Conservation (phyloP, 2,797 vertebrate species). For the Aldrovandia affinis region DNA sequence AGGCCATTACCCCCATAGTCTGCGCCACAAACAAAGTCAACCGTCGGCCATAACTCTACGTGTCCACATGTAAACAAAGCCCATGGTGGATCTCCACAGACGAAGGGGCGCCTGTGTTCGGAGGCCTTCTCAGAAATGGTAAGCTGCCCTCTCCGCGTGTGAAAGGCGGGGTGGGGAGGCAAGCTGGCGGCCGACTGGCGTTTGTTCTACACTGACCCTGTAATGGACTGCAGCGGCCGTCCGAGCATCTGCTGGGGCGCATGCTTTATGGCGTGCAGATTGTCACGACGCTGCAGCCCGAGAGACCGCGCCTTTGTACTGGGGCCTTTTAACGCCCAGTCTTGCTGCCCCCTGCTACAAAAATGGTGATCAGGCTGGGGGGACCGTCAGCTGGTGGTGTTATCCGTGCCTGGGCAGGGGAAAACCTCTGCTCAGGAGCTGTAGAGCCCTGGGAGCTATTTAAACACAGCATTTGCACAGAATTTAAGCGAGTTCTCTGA, state of each 20-base stretch:
- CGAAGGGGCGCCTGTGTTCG: not conserved
- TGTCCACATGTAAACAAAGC: not conserved
- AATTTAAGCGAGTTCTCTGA: too few species aligned
- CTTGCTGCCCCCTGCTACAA: not conserved
- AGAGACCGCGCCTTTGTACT: too few species aligned
- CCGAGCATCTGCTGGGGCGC: not conserved
- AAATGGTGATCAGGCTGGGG: not conserved
- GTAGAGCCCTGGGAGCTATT: not conserved
- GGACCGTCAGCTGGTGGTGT: not conserved
- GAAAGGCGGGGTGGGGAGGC: conserved; percentile 2
- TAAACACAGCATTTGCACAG: too few species aligned
- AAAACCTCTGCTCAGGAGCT: not conserved
- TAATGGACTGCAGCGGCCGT: not conserved
- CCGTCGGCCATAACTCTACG: conserved; percentile 4
- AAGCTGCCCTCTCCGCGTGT: not conserved
- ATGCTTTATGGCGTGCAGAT: not conserved
- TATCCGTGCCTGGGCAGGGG: not conserved
- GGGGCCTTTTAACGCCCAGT: not conserved
- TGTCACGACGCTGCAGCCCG: not conserved
- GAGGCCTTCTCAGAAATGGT: not conserved
- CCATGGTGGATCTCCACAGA: not conserved
- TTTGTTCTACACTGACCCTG: not conserved
- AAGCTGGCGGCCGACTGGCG: conserved; percentile 10
- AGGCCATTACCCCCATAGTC: conserved; percentile 9
- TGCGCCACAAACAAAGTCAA: not conserved